A percentile compares a stretch with the other conserved stretches of the same genome.
Evolutionary conservation across 2,888 invertebrate species (phyloP).

Genomic region (Melipona beecheii): DNA sequence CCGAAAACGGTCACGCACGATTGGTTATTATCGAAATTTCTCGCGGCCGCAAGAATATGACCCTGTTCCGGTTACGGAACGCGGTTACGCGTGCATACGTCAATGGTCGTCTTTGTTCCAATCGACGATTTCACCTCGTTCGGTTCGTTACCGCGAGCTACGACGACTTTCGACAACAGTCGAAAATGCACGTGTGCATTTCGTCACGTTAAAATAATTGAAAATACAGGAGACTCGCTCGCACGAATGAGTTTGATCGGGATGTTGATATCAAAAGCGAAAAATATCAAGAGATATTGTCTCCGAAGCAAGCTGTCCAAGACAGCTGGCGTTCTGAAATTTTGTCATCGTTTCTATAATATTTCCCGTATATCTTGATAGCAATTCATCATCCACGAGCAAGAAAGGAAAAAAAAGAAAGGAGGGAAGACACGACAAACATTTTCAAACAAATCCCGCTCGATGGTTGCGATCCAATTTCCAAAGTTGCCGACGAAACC

Average conservation of each 20-base stretch:
- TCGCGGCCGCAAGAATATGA: conserved; percentile 66
- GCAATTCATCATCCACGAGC: background rate
- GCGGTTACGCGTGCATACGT: conserved; percentile 27
- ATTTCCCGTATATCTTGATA: too few species aligned
- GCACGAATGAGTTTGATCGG: too few species aligned
- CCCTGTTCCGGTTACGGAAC: conserved; percentile 72
- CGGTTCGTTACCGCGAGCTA: background rate
- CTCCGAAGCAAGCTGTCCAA: background rate
- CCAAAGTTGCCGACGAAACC: background rate
- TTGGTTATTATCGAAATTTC: conserved; percentile 77
- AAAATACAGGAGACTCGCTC: fast-evolving
- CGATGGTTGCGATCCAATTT: background rate
- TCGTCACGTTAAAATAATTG: background rate
- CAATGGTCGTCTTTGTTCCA: conserved; percentile 36
- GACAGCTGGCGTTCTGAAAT: background rate
- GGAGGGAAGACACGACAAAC: background rate
- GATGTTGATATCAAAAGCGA: too few species aligned
- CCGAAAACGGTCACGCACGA: conserved; percentile 72
- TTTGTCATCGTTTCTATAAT: too few species aligned
- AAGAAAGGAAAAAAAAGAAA: background rate
- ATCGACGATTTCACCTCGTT: conserved; percentile 61
- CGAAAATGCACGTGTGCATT: background rate
- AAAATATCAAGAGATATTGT: background rate
- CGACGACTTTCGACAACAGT: too few species aligned
- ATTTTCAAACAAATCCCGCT: background rate